These are phyloP conservation scores for Eriosoma lanigerum DNA, from an alignment of 1,140 invertebrate genomes.

Conservation along the genomic window DNA sequence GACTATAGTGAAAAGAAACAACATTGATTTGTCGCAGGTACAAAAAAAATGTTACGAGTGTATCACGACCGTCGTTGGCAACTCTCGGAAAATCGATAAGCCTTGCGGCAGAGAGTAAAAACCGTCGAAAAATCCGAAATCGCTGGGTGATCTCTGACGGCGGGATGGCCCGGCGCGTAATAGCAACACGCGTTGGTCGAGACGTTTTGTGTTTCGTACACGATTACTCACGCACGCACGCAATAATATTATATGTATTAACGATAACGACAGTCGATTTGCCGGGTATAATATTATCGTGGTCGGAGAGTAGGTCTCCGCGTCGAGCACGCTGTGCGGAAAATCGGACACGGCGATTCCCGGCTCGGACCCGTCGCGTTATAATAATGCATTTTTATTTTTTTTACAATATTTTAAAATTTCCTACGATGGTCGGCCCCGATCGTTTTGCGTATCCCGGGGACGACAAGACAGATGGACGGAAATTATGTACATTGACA, in stretches of 20 bases:
- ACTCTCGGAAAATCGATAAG: no score
- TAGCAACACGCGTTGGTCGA: background rate
- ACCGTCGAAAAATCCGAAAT: no score
- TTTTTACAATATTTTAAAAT: background rate
- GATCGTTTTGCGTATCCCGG: background rate
- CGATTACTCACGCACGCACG: background rate
- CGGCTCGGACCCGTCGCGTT: background rate
- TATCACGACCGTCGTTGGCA: no score
- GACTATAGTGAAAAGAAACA: no score
- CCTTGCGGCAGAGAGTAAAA: no score
- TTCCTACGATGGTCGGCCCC: background rate
- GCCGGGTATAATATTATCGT: slow-evolving; percentile 9
- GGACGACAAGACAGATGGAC: slow-evolving; percentile 1
- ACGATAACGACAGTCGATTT: slow-evolving; percentile 33
- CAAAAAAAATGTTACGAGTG: no score
- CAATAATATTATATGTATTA: background rate
- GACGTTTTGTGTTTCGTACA: background rate
- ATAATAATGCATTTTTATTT: background rate
- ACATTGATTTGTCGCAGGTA: no score
- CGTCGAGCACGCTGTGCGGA: background rate
- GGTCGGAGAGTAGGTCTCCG: background rate
- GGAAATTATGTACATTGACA: slow-evolving; percentile 35
- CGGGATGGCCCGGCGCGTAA: background rate
- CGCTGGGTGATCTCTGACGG: no score
- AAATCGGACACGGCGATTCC: no score